Evolutionary conservation across 2,888 invertebrate genomes (phyloP), one percentile per base, ranked within the genome.

Genomic region (Coelinius sp.): DNA sequence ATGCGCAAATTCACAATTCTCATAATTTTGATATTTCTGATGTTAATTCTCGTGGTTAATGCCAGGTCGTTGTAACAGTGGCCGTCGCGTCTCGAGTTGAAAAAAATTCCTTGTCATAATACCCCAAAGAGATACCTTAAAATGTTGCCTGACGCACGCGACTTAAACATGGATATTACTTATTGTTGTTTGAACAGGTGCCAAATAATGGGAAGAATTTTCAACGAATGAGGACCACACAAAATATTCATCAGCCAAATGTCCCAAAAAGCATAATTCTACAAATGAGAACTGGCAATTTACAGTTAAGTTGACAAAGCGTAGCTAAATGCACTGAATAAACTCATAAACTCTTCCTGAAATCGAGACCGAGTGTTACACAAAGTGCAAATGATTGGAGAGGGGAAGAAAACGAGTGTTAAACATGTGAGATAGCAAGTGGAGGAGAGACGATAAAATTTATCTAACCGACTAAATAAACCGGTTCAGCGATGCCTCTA

Each of bases 181-280:
- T 75, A 81, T 77, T 79, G 76, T 79, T 76, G 73, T 68, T 79
- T 81, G 80, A 80, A 79, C 72, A 71, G 52, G 49, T 81, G 79
- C 76, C 80, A 81, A 67, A 52, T 67, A 14, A 63, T 73, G 41
- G n/a, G 27, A 63, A 64, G 10, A 63, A 52, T 38, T 27, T 17
- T 44, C 44, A 56, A 59, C 24, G 53, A 62, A 64, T 35, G 46
- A 49, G 44, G 70, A 65, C 70, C 70, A 71, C 70, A 70, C 70
- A 71, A 52, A 52, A 67, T 35, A 53, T 10, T 17, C 7, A 10
- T 6, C 24, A 27, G 17, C 3, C n/a, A 31, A 24, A 49, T 17
- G 7, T 22, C n/a, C n/a, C n/a, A 22, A 12, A 24, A 52, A 6
- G 12, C 12, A 22, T 1, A 20, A n/a, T 52, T 12, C 4, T 10